A percentile compares a stretch with the other conserved stretches of the same genome.
phyloP scores from a whole-genome alignment of 2,888 invertebrate genomes.

The Meloe dianella region DNA sequence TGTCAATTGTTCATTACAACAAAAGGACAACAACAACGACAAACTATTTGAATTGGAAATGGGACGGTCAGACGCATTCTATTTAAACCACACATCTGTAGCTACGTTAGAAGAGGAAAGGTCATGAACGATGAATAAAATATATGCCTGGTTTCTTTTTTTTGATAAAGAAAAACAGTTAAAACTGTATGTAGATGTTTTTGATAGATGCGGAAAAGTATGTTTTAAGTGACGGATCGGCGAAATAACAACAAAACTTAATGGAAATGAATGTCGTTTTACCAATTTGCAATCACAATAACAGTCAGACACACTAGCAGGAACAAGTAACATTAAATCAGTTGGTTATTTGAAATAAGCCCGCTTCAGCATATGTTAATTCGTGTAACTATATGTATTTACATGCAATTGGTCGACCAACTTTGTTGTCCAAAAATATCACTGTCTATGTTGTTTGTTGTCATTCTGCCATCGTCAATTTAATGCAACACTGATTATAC shows the following conservation, averaged over 20 bases:
- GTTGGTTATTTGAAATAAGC: neutral
- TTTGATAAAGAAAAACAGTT: conserved; percentile 21
- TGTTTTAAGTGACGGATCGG: neutral
- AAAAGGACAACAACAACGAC: conserved; percentile 12
- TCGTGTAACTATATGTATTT: neutral
- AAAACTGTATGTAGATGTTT: conserved; percentile 18
- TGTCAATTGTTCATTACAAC: conserved; percentile 27
- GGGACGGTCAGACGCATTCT: conserved; percentile 29
- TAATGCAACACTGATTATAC: conserved; percentile 36
- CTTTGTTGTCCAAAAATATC: neutral
- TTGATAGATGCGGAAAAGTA: conserved; percentile 10
- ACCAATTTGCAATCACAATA: conserved; percentile 1
- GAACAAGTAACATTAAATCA: neutral
- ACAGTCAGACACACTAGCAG: neutral
- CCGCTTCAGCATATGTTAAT: neutral
- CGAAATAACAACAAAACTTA: neutral
- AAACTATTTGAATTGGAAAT: conserved; percentile 32
- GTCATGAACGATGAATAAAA: conserved; percentile 33
- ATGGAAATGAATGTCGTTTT: neutral
- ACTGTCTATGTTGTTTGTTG: neutral
- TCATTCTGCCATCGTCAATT: conserved; percentile 29
- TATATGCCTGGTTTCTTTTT: conserved; percentile 22
- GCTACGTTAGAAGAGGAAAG: conserved; percentile 26
- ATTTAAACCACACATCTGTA: conserved; percentile 19
- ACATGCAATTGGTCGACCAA: neutral